Evolutionary conservation across 2,888 invertebrate genomes (phyloP).

Genomic region (Campaea margaritaria): DNA sequence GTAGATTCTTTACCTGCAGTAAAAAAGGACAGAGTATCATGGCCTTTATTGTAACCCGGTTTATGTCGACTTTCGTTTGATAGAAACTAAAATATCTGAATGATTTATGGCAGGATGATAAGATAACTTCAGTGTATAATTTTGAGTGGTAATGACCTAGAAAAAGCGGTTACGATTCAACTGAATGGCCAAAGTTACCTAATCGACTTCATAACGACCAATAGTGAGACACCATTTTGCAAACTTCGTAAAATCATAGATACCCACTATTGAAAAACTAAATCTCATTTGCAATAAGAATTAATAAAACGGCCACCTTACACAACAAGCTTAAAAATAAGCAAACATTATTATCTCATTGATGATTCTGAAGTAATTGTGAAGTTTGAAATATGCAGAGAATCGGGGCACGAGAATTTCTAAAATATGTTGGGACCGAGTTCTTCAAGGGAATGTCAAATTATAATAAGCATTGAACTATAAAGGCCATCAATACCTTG

Average conservation of each 20-base stretch:
- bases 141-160: constrained; percentile 27
- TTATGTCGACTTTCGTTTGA: constrained; percentile 13
- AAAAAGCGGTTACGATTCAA: constrained; percentile 17
- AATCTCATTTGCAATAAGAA: not conserved
- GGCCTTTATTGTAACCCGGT: constrained; percentile 7
- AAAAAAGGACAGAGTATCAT: constrained; percentile 1
- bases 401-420: not conserved
- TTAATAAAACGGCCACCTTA: not conserved
- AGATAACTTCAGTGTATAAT: constrained; percentile 22
- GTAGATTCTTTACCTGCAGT: constrained; percentile 20
- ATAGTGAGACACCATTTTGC: not conserved
- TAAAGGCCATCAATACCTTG: no score
- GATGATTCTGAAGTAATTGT: not conserved
- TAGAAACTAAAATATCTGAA: not conserved
- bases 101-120: constrained; percentile 11
- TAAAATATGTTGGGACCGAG: not conserved
- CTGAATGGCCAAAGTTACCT: constrained; percentile 10
- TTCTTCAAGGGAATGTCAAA: no score
- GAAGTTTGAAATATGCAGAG: not conserved
- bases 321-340: not conserved
- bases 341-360: no score
- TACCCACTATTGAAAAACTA: not conserved
- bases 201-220: constrained; percentile 1
- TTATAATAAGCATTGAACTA: no score
- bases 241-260: not conserved